Percentiles rank a stretch among this genome's conserved stretches.
phyloP scores from a whole-genome alignment of 1,140 invertebrate genomes.

The Pseudomyrmex sp. region DNA sequence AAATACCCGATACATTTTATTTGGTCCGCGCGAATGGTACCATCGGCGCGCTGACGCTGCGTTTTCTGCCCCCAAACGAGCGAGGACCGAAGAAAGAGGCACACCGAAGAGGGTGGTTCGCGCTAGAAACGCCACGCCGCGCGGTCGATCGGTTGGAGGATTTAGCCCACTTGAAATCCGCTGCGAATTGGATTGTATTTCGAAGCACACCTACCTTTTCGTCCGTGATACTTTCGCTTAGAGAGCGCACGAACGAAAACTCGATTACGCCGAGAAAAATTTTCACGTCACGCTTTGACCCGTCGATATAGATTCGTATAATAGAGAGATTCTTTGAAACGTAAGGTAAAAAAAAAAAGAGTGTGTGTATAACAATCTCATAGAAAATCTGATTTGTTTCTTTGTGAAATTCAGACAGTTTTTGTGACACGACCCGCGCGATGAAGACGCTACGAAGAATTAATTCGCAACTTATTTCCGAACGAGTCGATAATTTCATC shows the following conservation, averaged over 20 bases:
- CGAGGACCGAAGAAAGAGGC: conserved; percentile 38
- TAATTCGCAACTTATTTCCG: not conserved
- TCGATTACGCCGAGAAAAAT: conserved; percentile 45
- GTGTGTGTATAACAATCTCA: no score
- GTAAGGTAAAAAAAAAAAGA: not conserved
- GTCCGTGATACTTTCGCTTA: conserved; percentile 19
- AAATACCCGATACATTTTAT: conserved; percentile 84
- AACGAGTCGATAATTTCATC: not conserved
- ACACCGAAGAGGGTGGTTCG: conserved; percentile 34
- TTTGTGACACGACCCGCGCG: not conserved
- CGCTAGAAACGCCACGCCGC: conserved; percentile 54
- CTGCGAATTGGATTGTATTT: conserved; percentile 74
- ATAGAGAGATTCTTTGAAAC: conserved; percentile 21
- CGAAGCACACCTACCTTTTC: conserved; percentile 52
- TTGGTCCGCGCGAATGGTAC: conserved; percentile 76
- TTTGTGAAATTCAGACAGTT: not conserved
- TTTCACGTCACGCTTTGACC: conserved; percentile 41
- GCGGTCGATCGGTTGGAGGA: conserved; percentile 64
- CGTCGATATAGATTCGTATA: conserved; percentile 12
- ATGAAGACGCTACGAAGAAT: not conserved
- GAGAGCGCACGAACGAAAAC: conserved; percentile 19
- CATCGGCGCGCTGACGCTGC: conserved; percentile 79
- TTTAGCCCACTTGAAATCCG: conserved; percentile 65
- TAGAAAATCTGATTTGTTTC: not conserved
- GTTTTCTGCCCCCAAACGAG: conserved; percentile 69